Conservation (phyloP, 2,113 vertebrate species). For the Kryptolebias marmoratus region DNA sequence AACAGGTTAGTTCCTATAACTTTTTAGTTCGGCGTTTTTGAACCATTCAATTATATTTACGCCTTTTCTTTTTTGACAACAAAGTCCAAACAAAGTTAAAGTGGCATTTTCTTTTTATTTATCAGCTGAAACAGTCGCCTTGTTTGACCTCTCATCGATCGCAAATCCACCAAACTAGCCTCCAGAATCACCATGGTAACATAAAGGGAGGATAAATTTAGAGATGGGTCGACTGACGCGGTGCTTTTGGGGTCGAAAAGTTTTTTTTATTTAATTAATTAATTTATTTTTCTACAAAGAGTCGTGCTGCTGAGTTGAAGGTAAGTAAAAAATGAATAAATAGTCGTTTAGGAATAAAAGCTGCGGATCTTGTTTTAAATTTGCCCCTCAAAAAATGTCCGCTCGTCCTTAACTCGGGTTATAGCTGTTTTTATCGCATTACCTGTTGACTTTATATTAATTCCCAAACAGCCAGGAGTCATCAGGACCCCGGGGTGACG, state of each 20-base stretch:
- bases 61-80: background rate
- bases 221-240: background rate
- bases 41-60: too few relatives aligned
- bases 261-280: too few relatives aligned
- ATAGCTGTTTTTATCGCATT: background rate
- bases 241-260: background rate
- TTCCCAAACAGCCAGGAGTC: background rate
- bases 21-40: background rate
- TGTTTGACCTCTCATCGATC: background rate
- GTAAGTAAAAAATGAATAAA: too few relatives aligned
- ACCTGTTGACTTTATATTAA: too few relatives aligned
- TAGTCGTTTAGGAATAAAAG: too few relatives aligned
- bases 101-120: background rate
- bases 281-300: too few relatives aligned
- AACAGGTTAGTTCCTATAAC: slow-evolving; percentile 34
- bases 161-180: background rate
- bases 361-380: too few relatives aligned
- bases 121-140: background rate
- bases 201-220: background rate
- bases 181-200: slow-evolving; percentile 28
- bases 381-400: too few relatives aligned
- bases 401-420: too few relatives aligned
- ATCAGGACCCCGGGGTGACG: slow-evolving; percentile 23
- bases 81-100: background rate
- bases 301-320: too few relatives aligned